Conservation (phyloP, 2,888 invertebrate genomes). For the Fabriciana adippe region DNA sequence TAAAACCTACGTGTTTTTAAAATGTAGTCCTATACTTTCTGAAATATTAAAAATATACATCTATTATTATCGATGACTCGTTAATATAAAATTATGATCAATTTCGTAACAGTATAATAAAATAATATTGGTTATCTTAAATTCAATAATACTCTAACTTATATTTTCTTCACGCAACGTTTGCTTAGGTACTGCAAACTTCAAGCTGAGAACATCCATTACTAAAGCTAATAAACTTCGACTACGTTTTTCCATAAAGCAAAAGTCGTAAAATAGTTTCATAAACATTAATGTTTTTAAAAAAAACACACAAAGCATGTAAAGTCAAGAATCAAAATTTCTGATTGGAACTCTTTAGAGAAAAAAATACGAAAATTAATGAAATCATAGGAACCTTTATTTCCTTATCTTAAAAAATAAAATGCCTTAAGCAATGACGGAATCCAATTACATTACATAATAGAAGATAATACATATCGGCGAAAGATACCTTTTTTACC, state of each 20-base stretch:
- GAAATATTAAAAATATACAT: no score
- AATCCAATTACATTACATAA: constrained; percentile 75
- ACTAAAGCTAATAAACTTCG: constrained; percentile 36
- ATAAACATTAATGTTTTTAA: no score
- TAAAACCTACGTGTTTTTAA: no score
- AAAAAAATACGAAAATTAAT: no score
- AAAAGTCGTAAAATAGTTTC: no score
- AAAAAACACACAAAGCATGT: no score
- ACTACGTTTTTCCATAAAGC: constrained; percentile 7
- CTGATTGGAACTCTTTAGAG: no score
- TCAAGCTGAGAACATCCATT: constrained; percentile 35
- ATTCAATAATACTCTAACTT: neutral
- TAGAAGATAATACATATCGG: constrained; percentile 46
- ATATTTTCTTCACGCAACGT: constrained; percentile 21
- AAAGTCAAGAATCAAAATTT: no score
- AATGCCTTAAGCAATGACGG: constrained; percentile 55
- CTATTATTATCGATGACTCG: no score
- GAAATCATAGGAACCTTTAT: neutral
- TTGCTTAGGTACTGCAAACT: constrained; percentile 20
- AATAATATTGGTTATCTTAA: neutral
- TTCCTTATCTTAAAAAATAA: neutral
- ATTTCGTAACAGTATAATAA: neutral
- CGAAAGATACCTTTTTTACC: constrained; percentile 51
- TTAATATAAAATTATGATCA: no score
- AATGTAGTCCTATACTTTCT: no score